phyloP scores from a whole-genome alignment of 2,888 invertebrate genomes.

The Drosophila mercatorum region DNA sequence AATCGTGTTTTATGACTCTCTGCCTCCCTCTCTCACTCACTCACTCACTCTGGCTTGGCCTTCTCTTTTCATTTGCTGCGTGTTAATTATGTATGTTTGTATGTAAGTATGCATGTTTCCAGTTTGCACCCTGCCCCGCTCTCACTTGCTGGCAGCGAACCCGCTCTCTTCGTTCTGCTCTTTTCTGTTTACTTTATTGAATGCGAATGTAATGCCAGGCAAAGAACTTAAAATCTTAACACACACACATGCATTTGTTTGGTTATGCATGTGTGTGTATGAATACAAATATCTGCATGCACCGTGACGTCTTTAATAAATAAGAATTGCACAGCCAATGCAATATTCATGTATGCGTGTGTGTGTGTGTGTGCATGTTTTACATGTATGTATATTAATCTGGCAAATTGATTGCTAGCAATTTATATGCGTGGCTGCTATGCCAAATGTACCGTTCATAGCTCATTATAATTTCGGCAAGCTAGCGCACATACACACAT shows the following conservation, averaged over 20 bases:
- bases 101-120: slow-evolving; percentile 5
- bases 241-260: slow-evolving; percentile 2
- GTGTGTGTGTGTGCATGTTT: slow-evolving; percentile 12
- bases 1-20: slow-evolving; percentile 27
- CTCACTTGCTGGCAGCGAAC: not conserved
- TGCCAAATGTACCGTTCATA: slow-evolving; percentile 58
- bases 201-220: slow-evolving; percentile 29
- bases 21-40: not conserved
- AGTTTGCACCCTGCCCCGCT: slow-evolving; percentile 28
- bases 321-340: slow-evolving; percentile 24
- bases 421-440: slow-evolving; percentile 65
- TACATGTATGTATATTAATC: slow-evolving; percentile 29
- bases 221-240: slow-evolving; percentile 5
- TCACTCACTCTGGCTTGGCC: slow-evolving; percentile 31
- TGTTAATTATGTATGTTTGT: slow-evolving; percentile 55
- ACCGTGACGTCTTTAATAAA: slow-evolving; percentile 46
- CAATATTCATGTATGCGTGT: slow-evolving; percentile 16
- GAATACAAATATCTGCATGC: slow-evolving; percentile 3
- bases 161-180: slow-evolving; percentile 14
- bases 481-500: not conserved
- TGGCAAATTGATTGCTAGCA: slow-evolving; percentile 69
- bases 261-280: not conserved
- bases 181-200: slow-evolving; percentile 34
- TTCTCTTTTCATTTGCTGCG: slow-evolving; percentile 43
- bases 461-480: slow-evolving; percentile 63